Evolutionary conservation across 2,113 vertebrate genomes (phyloP), one percentile per base, ranked within the genome.

Genomic region (Myrmecophaga tridactyla): DNA sequence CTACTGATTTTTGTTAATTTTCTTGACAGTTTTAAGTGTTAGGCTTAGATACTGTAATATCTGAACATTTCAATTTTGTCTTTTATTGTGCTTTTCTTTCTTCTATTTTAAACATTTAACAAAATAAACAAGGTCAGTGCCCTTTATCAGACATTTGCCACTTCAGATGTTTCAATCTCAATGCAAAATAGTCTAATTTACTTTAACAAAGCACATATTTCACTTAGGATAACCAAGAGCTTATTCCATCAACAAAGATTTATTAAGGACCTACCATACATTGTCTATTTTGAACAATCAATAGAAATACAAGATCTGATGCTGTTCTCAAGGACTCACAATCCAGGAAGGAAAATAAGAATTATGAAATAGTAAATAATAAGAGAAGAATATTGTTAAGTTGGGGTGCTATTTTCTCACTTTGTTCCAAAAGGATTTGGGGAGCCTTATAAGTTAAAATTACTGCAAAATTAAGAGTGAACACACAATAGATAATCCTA

Each of bases 391-490:
- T 63, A 70, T 46, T 36, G 21, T 48, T 70, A 85, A 60, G 39
- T 89, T 81, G 43, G 65, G 73, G 14, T 75, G 58, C 62, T 87
- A 7, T 62, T 94, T 95, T 93, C 62, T 87, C 15, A 3, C 23
- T 90, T 75, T 89, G 78, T 85, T 96, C 48, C 29, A 85, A 46
- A 84, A 95, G 53, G 85, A 87, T 84, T 73, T 96, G 29, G 9
- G 14, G 56, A 31, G 36, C 80, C 69, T 95, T 76, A 78, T 39
- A 89, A 89, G 18, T 76, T 48, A 85, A 73, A 51, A 51, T 69
- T 31, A 53, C 34, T 70, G 10, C n/a, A 94, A 92, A 92, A 67
- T 87, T 65, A 90, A 95, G 88, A 95, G 76, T 31, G 75, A 86
- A 63, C 65, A 92, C 56, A 78, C 39, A 81, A 51, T 60, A 90